Evolutionary conservation across 2,113 vertebrate species (phyloP).

Genomic region (Toxostoma redivivum): DNA sequence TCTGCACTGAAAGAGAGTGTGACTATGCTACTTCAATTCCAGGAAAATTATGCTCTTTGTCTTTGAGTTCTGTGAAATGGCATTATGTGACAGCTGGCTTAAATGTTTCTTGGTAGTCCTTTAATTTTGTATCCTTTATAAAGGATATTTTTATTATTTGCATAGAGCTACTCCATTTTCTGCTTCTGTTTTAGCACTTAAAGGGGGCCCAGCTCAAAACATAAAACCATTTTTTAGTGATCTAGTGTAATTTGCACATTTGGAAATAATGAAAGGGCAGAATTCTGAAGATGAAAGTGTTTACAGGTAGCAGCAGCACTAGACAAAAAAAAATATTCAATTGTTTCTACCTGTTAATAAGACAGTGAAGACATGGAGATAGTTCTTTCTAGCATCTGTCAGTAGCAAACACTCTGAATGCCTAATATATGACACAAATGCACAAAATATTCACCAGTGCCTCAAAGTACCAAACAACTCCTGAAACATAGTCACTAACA

Average conservation of each 20-base stretch:
- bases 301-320: background rate
- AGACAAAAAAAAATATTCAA: background rate
- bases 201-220: background rate
- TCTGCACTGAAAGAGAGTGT: background rate
- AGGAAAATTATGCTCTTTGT: background rate
- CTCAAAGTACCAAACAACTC: background rate
- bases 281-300: background rate
- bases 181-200: background rate
- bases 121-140: background rate
- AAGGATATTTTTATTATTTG: background rate
- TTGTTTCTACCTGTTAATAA: background rate
- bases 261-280: background rate
- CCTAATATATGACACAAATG: background rate
- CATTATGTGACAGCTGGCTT: background rate
- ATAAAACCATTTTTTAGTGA: background rate
- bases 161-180: background rate
- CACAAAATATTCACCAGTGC: background rate
- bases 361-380: background rate
- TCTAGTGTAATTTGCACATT: background rate
- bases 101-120: background rate
- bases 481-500: background rate
- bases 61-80: background rate
- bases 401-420: background rate
- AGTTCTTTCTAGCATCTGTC: background rate
- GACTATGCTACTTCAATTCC: background rate